Percentiles rank a stretch among this genome's conserved stretches.
These are phyloP conservation scores for Coenobita brevimanus DNA, from an alignment of 1,140 invertebrate species.

Conservation along the genomic window DNA sequence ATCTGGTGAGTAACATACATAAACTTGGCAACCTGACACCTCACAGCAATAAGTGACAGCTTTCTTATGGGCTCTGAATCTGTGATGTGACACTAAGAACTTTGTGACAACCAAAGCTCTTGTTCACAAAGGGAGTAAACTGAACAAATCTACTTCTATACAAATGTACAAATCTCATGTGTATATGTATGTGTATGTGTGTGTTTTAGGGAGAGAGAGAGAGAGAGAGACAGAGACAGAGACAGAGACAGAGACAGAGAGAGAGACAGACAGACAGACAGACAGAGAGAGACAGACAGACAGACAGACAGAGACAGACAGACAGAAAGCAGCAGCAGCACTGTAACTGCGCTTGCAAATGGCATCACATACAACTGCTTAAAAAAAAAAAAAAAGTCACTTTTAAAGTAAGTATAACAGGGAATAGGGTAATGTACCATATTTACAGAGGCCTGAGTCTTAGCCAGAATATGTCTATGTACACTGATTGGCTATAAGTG, in stretches of 20 bases:
- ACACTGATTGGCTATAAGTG: slow-evolving; percentile 61
- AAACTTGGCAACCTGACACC: too few relatives aligned
- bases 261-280: too few relatives aligned
- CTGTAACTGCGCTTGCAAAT: neutral
- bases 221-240: too few relatives aligned
- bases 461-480: slow-evolving; percentile 55
- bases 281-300: too few relatives aligned
- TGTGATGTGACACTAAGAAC: slow-evolving; percentile 23
- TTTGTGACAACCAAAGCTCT: slow-evolving; percentile 49
- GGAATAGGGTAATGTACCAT: slow-evolving; percentile 36
- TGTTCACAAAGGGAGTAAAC: slow-evolving; percentile 14
- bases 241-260: too few relatives aligned
- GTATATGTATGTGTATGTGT: neutral
- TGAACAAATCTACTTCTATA: slow-evolving; percentile 37
- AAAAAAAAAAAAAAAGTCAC: slow-evolving; percentile 42
- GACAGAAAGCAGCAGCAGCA: slow-evolving; percentile 32
- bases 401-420: slow-evolving; percentile 17
- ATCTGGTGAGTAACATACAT: too few relatives aligned
- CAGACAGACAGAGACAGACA: too few relatives aligned
- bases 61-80: slow-evolving; percentile 22
- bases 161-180: slow-evolving; percentile 57
- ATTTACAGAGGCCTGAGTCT: slow-evolving; percentile 61
- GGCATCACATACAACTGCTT: slow-evolving; percentile 28
- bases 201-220: slow-evolving; percentile 1
- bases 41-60: neutral